These are phyloP conservation scores for Hirtodrosophila duncani DNA, from an alignment of 2,888 invertebrate genomes.

Conservation along the genomic window DNA sequence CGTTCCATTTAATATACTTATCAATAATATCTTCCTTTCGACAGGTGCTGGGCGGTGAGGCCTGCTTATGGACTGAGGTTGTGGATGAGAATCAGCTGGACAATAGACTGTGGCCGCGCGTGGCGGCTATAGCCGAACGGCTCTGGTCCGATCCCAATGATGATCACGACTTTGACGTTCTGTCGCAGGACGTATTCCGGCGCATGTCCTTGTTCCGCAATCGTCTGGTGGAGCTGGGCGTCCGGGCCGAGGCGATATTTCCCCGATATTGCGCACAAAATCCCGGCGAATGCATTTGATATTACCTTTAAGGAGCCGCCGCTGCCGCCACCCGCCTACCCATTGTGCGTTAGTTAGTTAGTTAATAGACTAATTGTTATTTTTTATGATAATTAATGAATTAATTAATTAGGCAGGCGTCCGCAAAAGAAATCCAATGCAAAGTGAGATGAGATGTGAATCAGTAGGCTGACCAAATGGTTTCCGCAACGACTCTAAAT, in stretches of 20 bases:
- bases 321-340: conserved; percentile 5
- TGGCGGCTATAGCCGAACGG: conserved; percentile 89
- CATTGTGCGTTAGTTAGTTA: conserved; percentile 65
- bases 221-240: conserved; percentile 77
- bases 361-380: conserved; percentile 68
- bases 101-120: conserved; percentile 89
- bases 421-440: conserved; percentile 2
- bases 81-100: conserved; percentile 86
- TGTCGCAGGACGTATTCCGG: conserved; percentile 77
- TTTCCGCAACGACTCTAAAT: conserved; percentile 43
- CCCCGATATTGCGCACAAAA: conserved; percentile 79
- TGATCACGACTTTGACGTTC: conserved; percentile 76
- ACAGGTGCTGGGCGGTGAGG: conserved; percentile 84
- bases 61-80: conserved; percentile 92
- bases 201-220: conserved; percentile 78
- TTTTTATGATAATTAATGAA: conserved; percentile 34
- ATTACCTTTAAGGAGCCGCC: conserved; percentile 63
- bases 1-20: not conserved
- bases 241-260: conserved; percentile 78
- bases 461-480: conserved; percentile 52
- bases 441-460: not conserved
- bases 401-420: conserved; percentile 17
- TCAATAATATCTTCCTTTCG: not conserved
- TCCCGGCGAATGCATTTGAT: conserved; percentile 79
- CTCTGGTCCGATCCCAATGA: conserved; percentile 78